A percentile compares a stretch with the other conserved stretches of the same genome.
phyloP scores from a whole-genome alignment of 2,888 invertebrate genomes.

The Protonemura montana region DNA sequence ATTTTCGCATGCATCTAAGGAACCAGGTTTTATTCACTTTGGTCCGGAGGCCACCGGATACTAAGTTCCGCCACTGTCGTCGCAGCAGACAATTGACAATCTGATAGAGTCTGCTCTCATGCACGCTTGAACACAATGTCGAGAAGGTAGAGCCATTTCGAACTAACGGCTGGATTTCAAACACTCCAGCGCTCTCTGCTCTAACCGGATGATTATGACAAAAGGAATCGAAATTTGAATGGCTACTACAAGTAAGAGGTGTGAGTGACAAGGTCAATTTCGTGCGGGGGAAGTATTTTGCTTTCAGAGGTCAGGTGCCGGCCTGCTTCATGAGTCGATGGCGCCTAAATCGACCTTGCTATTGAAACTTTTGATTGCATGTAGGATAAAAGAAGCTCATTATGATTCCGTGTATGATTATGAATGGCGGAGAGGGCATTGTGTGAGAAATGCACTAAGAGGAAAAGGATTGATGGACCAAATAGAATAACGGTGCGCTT shows the following conservation, averaged over 20 bases:
- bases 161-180: background rate
- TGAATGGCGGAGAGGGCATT: too few species aligned
- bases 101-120: background rate
- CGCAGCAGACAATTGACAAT: background rate
- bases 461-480: too few species aligned
- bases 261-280: background rate
- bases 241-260: background rate
- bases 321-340: background rate
- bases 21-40: too few species aligned
- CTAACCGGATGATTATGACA: background rate
- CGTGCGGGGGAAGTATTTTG: background rate
- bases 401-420: background rate
- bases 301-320: background rate
- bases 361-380: background rate
- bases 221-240: conserved; percentile 7
- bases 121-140: background rate
- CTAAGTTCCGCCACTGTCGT: background rate
- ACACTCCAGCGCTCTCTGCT: background rate
- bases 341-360: background rate
- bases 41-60: too few species aligned
- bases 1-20: too few species aligned
- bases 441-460: too few species aligned
- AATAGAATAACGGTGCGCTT: too few species aligned
- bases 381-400: background rate
- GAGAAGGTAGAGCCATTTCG: background rate